These are phyloP conservation scores for Pyxicephalus adspersus DNA, from an alignment of 2,113 vertebrate species.

Conservation along the genomic window DNA sequence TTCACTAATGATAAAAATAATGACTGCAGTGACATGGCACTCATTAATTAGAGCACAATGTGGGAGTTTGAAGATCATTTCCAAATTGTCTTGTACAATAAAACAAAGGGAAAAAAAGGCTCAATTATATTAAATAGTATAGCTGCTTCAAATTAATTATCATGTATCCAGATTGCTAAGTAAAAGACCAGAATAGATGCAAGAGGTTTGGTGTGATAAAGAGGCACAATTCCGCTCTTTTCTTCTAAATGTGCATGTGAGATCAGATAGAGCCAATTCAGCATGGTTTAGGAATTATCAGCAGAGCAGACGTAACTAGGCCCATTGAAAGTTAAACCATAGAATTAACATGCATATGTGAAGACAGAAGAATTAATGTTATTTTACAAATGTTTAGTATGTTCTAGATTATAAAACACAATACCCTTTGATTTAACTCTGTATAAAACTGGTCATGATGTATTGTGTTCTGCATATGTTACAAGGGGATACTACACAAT, in stretches of 20 bases:
- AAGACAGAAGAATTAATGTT: too few relatives aligned
- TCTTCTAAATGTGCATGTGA: background rate
- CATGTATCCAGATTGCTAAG: background rate
- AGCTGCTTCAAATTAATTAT: constrained; percentile 29
- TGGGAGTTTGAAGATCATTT: constrained; percentile 49
- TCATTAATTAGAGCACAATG: constrained; percentile 48
- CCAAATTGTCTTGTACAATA: constrained; percentile 35
- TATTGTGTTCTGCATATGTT: too few relatives aligned
- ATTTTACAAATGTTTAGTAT: too few relatives aligned
- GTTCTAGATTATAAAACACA: too few relatives aligned
- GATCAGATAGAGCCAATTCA: background rate
- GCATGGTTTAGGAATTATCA: background rate
- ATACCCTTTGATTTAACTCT: too few relatives aligned
- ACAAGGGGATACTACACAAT: too few relatives aligned
- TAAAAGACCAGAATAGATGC: background rate
- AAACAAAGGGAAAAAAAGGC: constrained; percentile 21
- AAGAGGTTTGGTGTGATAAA: constrained; percentile 5
- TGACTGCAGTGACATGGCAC: constrained; percentile 39
- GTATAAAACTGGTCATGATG: too few relatives aligned
- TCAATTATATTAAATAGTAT: constrained; percentile 31
- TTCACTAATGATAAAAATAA: constrained; percentile 44
- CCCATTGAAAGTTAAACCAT: too few relatives aligned
- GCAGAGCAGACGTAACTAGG: background rate
- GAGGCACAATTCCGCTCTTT: background rate
- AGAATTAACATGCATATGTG: too few relatives aligned